These are phyloP conservation scores for Ormyrus rosae DNA, from an alignment of 2,888 invertebrate species.

Conservation along the genomic window DNA sequence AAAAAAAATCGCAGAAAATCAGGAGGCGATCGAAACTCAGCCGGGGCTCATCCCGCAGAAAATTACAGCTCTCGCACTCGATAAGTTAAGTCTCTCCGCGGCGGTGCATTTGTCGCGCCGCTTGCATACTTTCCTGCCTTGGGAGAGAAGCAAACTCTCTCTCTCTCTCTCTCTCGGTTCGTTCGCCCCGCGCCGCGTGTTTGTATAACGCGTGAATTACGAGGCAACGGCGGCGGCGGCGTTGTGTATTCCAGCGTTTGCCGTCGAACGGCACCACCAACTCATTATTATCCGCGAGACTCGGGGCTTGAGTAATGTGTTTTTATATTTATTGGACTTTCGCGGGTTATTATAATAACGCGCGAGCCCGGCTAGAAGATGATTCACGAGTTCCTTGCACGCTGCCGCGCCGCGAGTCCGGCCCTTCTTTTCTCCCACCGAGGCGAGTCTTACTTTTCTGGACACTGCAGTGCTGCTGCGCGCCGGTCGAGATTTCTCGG, in stretches of 20 bases:
- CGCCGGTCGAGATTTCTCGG: no score
- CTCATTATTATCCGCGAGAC: conserved; percentile 65
- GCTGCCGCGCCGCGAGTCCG: background rate
- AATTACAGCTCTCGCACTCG: no score
- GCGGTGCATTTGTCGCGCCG: conserved; percentile 1
- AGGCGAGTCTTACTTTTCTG: background rate
- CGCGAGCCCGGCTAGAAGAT: conserved; percentile 48
- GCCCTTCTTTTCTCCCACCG: no score
- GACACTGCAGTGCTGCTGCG: no score
- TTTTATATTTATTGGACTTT: conserved; percentile 59
- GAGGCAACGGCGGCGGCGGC: conserved; percentile 51
- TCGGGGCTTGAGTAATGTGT: conserved; percentile 63
- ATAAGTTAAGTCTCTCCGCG: background rate
- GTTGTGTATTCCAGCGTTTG: conserved; percentile 31
- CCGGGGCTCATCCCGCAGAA: no score
- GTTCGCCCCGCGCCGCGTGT: conserved; percentile 49
- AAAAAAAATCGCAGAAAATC: no score
- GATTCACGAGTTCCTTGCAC: conserved; percentile 59
- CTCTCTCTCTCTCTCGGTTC: background rate
- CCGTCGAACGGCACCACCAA: conserved; percentile 40
- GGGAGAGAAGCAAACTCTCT: no score
- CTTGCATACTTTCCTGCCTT: conserved; percentile 45
- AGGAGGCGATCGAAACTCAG: no score
- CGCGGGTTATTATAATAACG: conserved; percentile 54
- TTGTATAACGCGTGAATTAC: conserved; percentile 66